A percentile compares a stretch with the other conserved stretches of the same genome.
These are phyloP conservation scores for Camponotus pennsylvanicus DNA, from an alignment of 1,140 invertebrate genomes.

Conservation along the genomic window DNA sequence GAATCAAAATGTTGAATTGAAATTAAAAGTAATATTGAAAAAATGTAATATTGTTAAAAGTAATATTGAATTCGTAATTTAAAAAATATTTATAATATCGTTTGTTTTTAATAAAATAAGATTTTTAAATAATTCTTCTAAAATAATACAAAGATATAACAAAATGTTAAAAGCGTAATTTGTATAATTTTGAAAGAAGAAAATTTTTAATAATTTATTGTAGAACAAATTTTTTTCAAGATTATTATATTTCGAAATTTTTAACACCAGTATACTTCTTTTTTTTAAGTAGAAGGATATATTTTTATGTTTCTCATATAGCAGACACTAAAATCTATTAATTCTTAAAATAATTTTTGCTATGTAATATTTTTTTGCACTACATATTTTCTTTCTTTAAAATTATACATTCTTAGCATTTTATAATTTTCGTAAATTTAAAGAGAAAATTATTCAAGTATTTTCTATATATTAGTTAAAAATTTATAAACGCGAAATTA, in stretches of 20 bases:
- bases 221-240: neutral
- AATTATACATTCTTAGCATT: neutral
- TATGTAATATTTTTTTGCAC: neutral
- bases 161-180: neutral
- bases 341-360: too few species aligned
- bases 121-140: neutral
- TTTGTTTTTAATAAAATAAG: neutral
- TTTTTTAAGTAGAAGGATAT: neutral
- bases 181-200: neutral
- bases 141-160: neutral
- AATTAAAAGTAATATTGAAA: too few species aligned
- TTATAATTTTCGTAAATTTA: neutral
- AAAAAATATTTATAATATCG: neutral
- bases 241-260: neutral
- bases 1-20: neutral
- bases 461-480: neutral
- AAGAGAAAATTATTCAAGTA: neutral
- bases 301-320: neutral
- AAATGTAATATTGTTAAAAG: too few species aligned
- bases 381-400: neutral
- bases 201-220: neutral
- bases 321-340: too few species aligned
- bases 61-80: neutral
- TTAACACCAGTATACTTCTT: neutral
- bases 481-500: neutral